Conservation (phyloP, 2,113 vertebrate genomes). For the Sapayoa aenigma region DNA sequence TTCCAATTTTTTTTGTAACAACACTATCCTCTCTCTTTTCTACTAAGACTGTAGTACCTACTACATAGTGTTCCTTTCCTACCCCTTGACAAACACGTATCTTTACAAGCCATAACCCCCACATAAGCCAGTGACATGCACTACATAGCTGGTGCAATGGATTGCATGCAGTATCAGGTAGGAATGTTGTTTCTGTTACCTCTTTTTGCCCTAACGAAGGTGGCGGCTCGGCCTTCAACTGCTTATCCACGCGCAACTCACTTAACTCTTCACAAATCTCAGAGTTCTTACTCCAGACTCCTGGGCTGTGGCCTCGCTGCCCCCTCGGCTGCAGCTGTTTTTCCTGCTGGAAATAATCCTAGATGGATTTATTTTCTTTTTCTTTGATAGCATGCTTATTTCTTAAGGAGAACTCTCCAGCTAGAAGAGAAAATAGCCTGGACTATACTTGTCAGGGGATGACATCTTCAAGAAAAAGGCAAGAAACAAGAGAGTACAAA, state of each 20-base stretch:
- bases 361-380: constrained; percentile 57
- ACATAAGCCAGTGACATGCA: constrained; percentile 41
- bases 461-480: background rate
- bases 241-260: constrained; percentile 66
- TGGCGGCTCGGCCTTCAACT: constrained; percentile 57
- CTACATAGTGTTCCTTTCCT: background rate
- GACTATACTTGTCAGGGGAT: background rate
- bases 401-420: constrained; percentile 3
- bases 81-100: background rate
- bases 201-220: constrained; percentile 64
- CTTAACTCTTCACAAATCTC: constrained; percentile 72
- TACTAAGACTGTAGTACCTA: background rate
- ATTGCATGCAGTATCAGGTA: constrained; percentile 59
- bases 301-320: constrained; percentile 65
- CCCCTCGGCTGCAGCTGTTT: constrained; percentile 62
- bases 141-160: background rate
- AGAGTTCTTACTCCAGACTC: constrained; percentile 60
- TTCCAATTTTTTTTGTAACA: background rate
- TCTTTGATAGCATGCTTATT: constrained; percentile 31
- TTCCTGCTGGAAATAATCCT: constrained; percentile 71
- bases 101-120: background rate
- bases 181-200: constrained; percentile 62
- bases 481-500: background rate
- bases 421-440: constrained; percentile 17
- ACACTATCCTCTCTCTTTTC: background rate